Evolutionary conservation across 2,113 vertebrate genomes (phyloP), one percentile per base, ranked within the genome.

Genomic region (Craseonycteris thonglongyai): DNA sequence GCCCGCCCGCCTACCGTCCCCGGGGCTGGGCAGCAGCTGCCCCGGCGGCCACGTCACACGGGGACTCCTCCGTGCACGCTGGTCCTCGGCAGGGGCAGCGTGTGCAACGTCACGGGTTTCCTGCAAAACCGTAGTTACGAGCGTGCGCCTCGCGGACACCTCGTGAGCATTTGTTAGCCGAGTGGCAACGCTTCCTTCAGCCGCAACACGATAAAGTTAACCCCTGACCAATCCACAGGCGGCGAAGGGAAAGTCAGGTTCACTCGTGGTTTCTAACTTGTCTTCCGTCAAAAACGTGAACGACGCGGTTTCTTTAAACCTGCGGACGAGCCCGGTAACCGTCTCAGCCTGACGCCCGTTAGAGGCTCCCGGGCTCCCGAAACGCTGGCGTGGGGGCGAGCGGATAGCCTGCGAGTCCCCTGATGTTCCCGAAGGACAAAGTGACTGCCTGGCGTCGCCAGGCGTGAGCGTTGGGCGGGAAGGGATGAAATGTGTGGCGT

Each of bases 231-330:
- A 56, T 97, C 15, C 7, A 56, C 84, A 94, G 85, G 95, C 88
- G 93, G 61, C 81, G n/a, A 93, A 15, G 79, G 85, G 12, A 88
- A 96, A 42, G 95, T 87, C 80, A 82, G 40, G 76, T 58, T 21
- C 33, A 51, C 35, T 88, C 22, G 38, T 45, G 61, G 85, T 84
- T 93, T 91, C 80, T 79, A 47, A 86, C 68, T 42, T 95, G 51
- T 51, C 89, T 95, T 96, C 54, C 54, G 45, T 33, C 93, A 91
- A 76, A n/a, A 94, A 94, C 84, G 96, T 2, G n/a, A 86, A 72
- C 15, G 14, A 13, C 2, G 8, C 7, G n/a, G 40, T 4, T 38
- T 61, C 84, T 33, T 38, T n/a, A n/a, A n/a, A n/a, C n/a, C n/a
- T n/a, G n/a, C n/a, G n/a, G n/a, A n/a, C n/a, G n/a, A n/a, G n/a